Conservation (phyloP, 2,888 invertebrate species). For the Orchestes rusci region DNA sequence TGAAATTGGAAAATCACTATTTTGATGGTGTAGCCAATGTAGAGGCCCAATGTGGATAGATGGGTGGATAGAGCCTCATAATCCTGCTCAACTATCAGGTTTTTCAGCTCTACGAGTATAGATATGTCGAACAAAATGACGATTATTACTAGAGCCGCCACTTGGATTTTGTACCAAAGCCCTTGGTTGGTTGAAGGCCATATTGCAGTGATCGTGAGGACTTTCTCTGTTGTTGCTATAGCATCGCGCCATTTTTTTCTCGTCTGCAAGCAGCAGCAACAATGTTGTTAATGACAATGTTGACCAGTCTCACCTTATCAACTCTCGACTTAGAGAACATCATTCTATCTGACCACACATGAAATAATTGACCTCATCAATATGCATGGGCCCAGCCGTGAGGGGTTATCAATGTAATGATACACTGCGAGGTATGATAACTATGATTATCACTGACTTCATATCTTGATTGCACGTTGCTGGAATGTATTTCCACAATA, state of each 20-base stretch:
- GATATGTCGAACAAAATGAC: slow-evolving; percentile 10
- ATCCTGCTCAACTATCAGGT: slow-evolving; percentile 6
- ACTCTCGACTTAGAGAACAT: no score
- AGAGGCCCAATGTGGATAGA: slow-evolving; percentile 13
- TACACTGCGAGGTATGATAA: no score
- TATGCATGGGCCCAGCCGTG: no score
- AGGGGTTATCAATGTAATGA: no score
- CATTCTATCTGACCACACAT: no score
- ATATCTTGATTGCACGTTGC: no score
- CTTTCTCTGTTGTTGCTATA: slow-evolving; percentile 7
- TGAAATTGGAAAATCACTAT: slow-evolving; percentile 13
- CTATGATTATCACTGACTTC: no score
- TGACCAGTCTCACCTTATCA: no score
- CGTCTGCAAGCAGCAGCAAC: no score
- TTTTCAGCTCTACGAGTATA: slow-evolving; percentile 10
- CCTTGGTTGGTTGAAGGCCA: slow-evolving; percentile 6
- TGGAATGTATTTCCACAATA: no score
- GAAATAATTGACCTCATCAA: no score
- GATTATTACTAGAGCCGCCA: not conserved
- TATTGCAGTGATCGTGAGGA: slow-evolving; percentile 8
- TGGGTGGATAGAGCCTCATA: slow-evolving; percentile 11
- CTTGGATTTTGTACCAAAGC: not conserved
- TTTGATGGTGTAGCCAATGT: slow-evolving; percentile 12
- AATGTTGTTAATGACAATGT: no score
- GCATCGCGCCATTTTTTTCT: slow-evolving; percentile 8